These are phyloP conservation scores for Rotaria sp. DNA, from an alignment of 2,888 invertebrate species.

Conservation along the genomic window DNA sequence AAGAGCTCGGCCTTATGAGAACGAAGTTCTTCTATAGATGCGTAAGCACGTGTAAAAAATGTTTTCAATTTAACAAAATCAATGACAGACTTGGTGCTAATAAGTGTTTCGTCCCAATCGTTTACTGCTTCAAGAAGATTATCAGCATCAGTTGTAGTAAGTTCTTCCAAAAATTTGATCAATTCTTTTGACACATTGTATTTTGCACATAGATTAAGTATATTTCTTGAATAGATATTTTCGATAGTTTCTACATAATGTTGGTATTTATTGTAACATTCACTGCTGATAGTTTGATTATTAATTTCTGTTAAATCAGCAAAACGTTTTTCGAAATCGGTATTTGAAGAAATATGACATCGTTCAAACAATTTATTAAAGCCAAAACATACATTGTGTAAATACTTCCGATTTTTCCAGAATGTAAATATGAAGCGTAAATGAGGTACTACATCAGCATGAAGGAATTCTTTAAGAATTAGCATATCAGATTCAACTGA, in stretches of 20 bases:
- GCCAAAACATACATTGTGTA: background rate
- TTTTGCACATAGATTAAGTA: background rate
- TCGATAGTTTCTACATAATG: background rate
- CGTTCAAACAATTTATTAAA: background rate
- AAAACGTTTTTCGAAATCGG: background rate
- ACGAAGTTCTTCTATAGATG: background rate
- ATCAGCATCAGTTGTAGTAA: background rate
- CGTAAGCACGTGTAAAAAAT: slow-evolving; percentile 2
- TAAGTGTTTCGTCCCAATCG: slow-evolving; percentile 1
- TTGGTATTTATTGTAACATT: background rate
- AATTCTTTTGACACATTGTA: background rate
- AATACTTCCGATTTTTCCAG: background rate
- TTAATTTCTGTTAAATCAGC: background rate
- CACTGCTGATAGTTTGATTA: background rate
- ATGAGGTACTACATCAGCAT: background rate
- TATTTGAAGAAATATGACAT: background rate
- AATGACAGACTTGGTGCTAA: slow-evolving; percentile 10
- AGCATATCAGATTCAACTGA: background rate
- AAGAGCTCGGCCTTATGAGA: background rate
- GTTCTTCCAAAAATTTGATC: background rate
- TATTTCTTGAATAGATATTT: background rate
- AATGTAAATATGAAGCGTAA: background rate
- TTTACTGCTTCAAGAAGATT: slow-evolving; percentile 17
- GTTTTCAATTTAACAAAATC: background rate
- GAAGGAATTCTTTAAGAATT: background rate